Base-by-base conservation (phyloP, 2,113 vertebrate species). In the Oceanites oceanicus region DNA sequence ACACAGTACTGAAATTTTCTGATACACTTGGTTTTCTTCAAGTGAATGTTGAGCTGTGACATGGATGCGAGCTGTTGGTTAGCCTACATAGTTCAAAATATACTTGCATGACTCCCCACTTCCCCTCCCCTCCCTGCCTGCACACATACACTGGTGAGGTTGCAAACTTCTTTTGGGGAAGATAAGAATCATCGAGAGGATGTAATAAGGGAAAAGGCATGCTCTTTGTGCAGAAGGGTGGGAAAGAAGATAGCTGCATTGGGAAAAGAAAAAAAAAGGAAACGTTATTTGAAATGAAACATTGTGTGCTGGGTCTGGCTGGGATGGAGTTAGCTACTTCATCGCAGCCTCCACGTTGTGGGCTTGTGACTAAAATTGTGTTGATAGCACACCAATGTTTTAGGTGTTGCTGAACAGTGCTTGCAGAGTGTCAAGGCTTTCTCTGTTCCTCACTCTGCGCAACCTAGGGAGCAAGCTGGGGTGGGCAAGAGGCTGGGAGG, bases 271-370 rank as follows among this genome's bases (percentile, higher is more conserved):
- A 47, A 47, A 52, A 49, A 20, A 11, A 22, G 5, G 49, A 95
- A 92, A 90, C 62, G 14, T 71, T 76, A 78, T 89, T n/a, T 94
- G 81, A 96, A 96, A 78, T 42, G 47, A 94, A 98, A 95, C 86
- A 76, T 62, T 18, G 13, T 6, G 0, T 52, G 15, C 36, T 63
- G 20, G 9, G 9, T 38, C 50, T 67, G 42, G 55, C 73, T 72
- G 23, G 1, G 2, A 45, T 55, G 21, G 90, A 76, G 40, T 81
- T 77, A 66, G 63, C n/a, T 38, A 34, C 40, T n/a, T 66, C 52
- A 58, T 9, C 0, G 0, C 65, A 92, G 62, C 32, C 25, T 2
- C 1, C 42, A 59, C 0, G 0, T 56, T 74, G 59, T 55, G 65
- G n/a, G n/a, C 26, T 58, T 27, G 23, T 21, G 30, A 56, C 29